Percentiles rank a stretch among this genome's conserved stretches.
Evolutionary conservation across 2,113 vertebrate species (phyloP).

Genomic region (Eptesicus fuscus): DNA sequence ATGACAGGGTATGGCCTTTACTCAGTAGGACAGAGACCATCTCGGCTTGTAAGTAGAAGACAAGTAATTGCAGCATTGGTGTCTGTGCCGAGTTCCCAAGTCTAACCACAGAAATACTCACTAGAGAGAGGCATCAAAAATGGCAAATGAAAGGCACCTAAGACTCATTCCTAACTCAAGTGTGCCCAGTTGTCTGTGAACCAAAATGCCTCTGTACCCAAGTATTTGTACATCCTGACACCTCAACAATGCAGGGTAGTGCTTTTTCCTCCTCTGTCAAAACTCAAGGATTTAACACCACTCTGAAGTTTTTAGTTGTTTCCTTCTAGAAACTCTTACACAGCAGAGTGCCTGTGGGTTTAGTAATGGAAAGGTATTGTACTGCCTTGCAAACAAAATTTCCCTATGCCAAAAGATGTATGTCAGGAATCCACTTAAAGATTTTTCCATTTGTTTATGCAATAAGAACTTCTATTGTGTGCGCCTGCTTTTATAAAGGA

Average conservation of each 20-base stretch:
- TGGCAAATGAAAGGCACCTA: not conserved
- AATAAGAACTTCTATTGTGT: slow-evolving; percentile 50
- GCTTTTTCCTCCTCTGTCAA: not conserved
- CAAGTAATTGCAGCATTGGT: slow-evolving; percentile 59
- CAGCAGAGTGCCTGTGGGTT: not conserved
- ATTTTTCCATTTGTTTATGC: slow-evolving; percentile 65
- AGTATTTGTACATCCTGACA: not conserved
- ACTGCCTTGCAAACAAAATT: slow-evolving; percentile 27
- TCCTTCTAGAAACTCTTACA: not conserved
- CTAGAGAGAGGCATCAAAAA: slow-evolving; percentile 19
- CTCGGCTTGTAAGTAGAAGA: slow-evolving; percentile 33
- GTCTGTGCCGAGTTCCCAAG: slow-evolving; percentile 60
- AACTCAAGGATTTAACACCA: not conserved
- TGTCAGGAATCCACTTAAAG: slow-evolving; percentile 46
- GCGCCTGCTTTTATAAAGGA: slow-evolving; percentile 50
- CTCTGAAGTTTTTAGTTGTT: not conserved
- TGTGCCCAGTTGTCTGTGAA: not conserved
- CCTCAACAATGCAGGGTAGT: not conserved
- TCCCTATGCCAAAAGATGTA: not conserved
- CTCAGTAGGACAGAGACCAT: slow-evolving; percentile 62
- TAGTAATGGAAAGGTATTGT: slow-evolving; percentile 9
- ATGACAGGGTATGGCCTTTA: slow-evolving; percentile 56
- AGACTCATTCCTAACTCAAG: slow-evolving; percentile 9
- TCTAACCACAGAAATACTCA: slow-evolving; percentile 62
- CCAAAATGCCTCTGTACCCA: not conserved